Conservation (phyloP, 2,797 vertebrate species). For the Borostomias antarcticus region DNA sequence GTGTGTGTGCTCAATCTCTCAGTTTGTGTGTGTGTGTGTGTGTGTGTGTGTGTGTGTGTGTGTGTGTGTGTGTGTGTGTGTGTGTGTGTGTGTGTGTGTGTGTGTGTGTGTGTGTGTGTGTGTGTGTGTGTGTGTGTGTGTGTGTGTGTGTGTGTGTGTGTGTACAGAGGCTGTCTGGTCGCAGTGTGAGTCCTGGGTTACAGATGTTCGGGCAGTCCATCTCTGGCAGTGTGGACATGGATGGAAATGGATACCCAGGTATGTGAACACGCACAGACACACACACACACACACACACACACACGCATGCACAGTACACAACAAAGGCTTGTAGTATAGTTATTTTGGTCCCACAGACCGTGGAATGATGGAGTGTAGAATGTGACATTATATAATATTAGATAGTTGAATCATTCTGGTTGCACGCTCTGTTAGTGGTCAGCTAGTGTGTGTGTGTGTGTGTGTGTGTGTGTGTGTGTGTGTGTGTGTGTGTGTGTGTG, state of each 20-base stretch:
- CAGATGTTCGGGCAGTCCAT: slow-evolving; percentile 98
- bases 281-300: neutral
- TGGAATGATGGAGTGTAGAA: too few species aligned
- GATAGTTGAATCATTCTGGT: too few species aligned
- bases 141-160: slow-evolving; percentile 47
- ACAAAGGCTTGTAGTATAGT: too few species aligned
- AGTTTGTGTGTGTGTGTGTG: neutral
- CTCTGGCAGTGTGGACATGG: slow-evolving; percentile 96
- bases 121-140: slow-evolving; percentile 53
- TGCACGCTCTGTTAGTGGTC: too few species aligned
- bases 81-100: neutral
- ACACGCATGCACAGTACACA: too few species aligned
- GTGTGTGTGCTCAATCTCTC: neutral
- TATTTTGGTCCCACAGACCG: too few species aligned
- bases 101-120: slow-evolving; percentile 34
- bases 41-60: neutral
- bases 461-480: too few species aligned
- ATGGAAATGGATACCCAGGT: slow-evolving; percentile 95
- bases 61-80: neutral
- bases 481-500: too few species aligned
- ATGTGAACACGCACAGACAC: slow-evolving; percentile 27
- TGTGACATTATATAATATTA: too few species aligned
- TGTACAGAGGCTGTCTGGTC: slow-evolving; percentile 88
- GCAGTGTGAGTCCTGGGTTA: slow-evolving; percentile 81
- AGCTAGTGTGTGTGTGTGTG: too few species aligned